Percentiles rank a stretch among this genome's conserved stretches.
Conservation (phyloP, 1,140 invertebrate genomes). For the Drosophila mayri region DNA sequence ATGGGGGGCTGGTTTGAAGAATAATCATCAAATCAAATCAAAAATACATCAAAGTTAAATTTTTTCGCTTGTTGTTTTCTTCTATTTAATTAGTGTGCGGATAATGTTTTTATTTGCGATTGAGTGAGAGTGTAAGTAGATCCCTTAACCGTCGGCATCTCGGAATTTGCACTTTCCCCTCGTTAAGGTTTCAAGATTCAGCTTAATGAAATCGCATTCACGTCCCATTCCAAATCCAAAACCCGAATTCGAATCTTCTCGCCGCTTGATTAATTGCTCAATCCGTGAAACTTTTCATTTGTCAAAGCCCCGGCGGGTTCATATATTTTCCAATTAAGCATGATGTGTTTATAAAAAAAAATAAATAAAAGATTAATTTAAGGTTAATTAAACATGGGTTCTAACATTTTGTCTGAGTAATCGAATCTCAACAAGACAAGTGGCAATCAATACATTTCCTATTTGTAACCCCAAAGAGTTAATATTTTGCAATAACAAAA, state of each 20-base stretch:
- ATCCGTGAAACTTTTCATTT: constrained; percentile 17
- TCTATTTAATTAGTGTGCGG: constrained; percentile 33
- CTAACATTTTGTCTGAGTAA: constrained; percentile 6
- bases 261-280: constrained; percentile 25
- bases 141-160: constrained; percentile 8
- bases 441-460: constrained; percentile 8
- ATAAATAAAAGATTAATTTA: constrained; percentile 1
- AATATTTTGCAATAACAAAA: not conserved
- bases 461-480: constrained; percentile 1
- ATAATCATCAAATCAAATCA: constrained; percentile 38
- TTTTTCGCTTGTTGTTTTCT: constrained; percentile 4
- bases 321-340: constrained; percentile 18
- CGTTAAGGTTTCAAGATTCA: constrained; percentile 28
- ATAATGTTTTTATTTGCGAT: constrained; percentile 32
- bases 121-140: constrained; percentile 26
- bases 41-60: constrained; percentile 34
- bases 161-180: constrained; percentile 37
- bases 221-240: not conserved
- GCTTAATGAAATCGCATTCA: constrained; percentile 16
- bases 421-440: constrained; percentile 14
- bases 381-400: constrained; percentile 7
- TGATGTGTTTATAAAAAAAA: not conserved
- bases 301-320: constrained; percentile 4
- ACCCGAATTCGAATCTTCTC: constrained; percentile 17
- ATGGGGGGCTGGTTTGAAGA: not conserved